phyloP scores from a whole-genome alignment of 2,888 invertebrate species.

The Notodonta dromedarius region DNA sequence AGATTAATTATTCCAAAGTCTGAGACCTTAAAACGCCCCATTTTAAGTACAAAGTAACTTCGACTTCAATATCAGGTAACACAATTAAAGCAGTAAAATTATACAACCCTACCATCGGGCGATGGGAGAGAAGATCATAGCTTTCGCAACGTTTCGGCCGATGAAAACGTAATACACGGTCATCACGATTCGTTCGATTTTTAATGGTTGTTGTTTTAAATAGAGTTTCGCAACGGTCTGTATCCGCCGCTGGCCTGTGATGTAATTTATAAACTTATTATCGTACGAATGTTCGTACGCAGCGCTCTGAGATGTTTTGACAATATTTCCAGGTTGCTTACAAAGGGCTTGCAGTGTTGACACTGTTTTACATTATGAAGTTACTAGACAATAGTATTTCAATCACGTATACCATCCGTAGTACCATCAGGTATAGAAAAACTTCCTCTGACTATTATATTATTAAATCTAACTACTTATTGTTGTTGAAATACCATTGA shows the following conservation, averaged over 20 bases:
- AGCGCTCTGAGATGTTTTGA: background rate
- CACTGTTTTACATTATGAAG: no score
- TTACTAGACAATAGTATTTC: no score
- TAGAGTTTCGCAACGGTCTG: constrained; percentile 28
- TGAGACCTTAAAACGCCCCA: no score
- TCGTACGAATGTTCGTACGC: constrained; percentile 5
- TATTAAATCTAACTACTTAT: no score
- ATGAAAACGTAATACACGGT: constrained; percentile 42
- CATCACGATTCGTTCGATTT: constrained; percentile 43
- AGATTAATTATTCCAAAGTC: no score
- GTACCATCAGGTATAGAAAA: no score
- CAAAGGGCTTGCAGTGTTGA: background rate
- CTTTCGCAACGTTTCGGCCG: constrained; percentile 31
- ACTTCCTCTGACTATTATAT: no score
- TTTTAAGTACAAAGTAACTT: background rate
- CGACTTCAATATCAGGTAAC: background rate
- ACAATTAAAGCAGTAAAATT: background rate
- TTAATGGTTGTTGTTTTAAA: constrained; percentile 37
- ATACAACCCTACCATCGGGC: constrained; percentile 7
- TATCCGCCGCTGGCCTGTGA: constrained; percentile 16
- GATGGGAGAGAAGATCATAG: constrained; percentile 13
- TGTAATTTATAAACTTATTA: constrained; percentile 22
- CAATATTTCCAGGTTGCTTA: background rate
- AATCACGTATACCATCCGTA: no score
- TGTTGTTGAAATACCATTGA: no score